Percentiles rank a stretch among this genome's conserved stretches.
Conservation (phyloP, 2,888 invertebrate genomes). For the Cryptophagus acutangulus region DNA sequence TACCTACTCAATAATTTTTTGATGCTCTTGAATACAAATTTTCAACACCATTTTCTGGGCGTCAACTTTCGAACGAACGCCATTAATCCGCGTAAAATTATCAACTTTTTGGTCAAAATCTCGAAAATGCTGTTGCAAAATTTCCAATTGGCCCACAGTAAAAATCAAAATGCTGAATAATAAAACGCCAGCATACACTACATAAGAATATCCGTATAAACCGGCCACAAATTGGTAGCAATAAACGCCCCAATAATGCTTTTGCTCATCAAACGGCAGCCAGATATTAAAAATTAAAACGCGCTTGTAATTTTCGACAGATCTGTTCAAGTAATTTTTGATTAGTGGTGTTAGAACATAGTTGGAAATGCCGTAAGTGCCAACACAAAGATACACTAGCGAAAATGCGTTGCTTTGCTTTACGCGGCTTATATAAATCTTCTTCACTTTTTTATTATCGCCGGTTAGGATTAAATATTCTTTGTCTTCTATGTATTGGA, state of each 20-base stretch:
- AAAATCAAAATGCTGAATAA: neutral
- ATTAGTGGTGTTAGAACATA: neutral
- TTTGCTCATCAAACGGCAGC: constrained; percentile 4
- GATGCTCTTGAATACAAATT: neutral
- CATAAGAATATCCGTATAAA: neutral
- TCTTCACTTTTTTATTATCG: neutral
- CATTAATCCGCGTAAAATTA: neutral
- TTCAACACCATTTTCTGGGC: neutral
- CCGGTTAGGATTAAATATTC: neutral
- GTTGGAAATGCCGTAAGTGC: neutral
- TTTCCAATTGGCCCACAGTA: neutral
- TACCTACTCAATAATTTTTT: constrained; percentile 4
- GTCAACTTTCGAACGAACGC: neutral
- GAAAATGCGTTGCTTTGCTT: neutral
- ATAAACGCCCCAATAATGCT: neutral
- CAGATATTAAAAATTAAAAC: neutral
- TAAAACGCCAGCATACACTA: neutral
- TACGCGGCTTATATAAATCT: neutral
- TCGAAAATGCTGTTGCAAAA: constrained; percentile 2
- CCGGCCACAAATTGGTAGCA: neutral
- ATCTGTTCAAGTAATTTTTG: neutral
- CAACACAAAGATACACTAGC: neutral
- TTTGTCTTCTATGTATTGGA: constrained; percentile 8
- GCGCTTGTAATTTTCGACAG: too few species aligned
- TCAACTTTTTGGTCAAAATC: neutral